Conservation (phyloP, 2,113 vertebrate genomes). For the Tenebrosternarchus preto region DNA sequence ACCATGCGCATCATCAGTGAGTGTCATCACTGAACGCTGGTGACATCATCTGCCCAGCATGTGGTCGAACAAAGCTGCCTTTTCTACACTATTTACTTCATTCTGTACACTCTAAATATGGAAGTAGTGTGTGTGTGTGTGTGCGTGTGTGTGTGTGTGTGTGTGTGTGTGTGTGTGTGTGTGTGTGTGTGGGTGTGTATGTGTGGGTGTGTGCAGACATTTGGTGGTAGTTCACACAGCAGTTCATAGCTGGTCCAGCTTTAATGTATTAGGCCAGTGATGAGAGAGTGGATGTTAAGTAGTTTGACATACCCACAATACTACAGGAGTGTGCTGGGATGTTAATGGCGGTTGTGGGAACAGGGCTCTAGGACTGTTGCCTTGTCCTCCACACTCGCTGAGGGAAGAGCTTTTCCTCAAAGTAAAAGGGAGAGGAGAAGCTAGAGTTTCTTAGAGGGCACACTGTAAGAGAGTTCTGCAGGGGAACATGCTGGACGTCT, state of each 20-base stretch:
- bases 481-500: neutral
- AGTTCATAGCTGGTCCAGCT: too few relatives aligned
- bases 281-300: too few relatives aligned
- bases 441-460: too few relatives aligned
- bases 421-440: too few relatives aligned
- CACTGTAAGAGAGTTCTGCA: neutral
- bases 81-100: neutral
- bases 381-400: too few relatives aligned
- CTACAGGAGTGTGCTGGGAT: too few relatives aligned
- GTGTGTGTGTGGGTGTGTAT: neutral
- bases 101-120: neutral
- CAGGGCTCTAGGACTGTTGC: too few relatives aligned
- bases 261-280: too few relatives aligned
- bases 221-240: too few relatives aligned
- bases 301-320: too few relatives aligned
- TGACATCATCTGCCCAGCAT: neutral
- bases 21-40: conserved; percentile 57
- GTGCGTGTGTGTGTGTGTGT: neutral
- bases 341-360: too few relatives aligned
- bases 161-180: neutral
- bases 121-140: neutral
- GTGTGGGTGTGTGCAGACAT: neutral
- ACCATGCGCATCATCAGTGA: conserved; percentile 90
- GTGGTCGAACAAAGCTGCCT: conserved; percentile 45
- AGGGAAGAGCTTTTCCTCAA: too few relatives aligned